Evolutionary conservation across 2,888 invertebrate genomes (phyloP).

Genomic region (Chouioia cunea): DNA sequence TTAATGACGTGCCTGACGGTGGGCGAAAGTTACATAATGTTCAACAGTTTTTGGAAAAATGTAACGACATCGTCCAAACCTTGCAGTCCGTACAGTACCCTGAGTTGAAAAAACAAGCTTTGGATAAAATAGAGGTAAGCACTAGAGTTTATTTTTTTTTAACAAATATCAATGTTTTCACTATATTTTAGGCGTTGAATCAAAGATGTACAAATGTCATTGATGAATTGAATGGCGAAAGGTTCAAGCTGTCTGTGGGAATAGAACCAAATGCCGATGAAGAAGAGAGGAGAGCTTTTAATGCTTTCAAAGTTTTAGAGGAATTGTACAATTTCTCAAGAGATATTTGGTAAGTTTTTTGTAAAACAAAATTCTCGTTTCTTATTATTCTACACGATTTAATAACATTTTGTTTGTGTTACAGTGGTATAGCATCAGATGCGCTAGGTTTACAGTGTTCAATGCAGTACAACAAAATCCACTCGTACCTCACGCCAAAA

Average conservation of each 20-base stretch:
- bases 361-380: not conserved
- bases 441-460: constrained; percentile 54
- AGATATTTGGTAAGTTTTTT: constrained; percentile 56
- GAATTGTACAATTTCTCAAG: constrained; percentile 58
- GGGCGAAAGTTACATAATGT: constrained; percentile 56
- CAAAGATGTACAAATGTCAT: constrained; percentile 51
- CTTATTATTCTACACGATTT: constrained; percentile 3
- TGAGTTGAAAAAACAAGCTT: constrained; percentile 49
- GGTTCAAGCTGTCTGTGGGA: constrained; percentile 53
- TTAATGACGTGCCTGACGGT: constrained; percentile 51
- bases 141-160: constrained; percentile 1
- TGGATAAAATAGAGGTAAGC: constrained; percentile 54
- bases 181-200: constrained; percentile 53
- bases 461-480: constrained; percentile 52
- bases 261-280: constrained; percentile 47
- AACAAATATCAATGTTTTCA: constrained; percentile 1
- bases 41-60: constrained; percentile 54
- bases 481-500: constrained; percentile 48
- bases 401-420: constrained; percentile 2
- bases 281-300: constrained; percentile 52
- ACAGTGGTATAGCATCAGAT: constrained; percentile 57
- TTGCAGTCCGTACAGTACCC: constrained; percentile 54
- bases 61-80: constrained; percentile 58
- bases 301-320: constrained; percentile 59
- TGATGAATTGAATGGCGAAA: constrained; percentile 47